Evolutionary conservation across 2,888 invertebrate species (phyloP).

Genomic region (Pycnomerus fuliginosus): DNA sequence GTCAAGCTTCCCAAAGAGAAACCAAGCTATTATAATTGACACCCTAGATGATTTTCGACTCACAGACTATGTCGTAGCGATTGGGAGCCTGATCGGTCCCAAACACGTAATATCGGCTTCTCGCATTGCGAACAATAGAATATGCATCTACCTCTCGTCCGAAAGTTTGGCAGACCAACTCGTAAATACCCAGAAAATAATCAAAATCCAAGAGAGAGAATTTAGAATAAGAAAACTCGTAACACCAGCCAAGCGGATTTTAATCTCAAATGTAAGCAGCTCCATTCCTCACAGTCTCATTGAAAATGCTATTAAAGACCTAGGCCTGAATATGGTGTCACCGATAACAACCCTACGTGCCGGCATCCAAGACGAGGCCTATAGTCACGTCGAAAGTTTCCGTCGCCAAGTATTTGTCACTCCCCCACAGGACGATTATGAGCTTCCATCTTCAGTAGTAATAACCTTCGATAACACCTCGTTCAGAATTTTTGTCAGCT

Average conservation of each 20-base stretch:
- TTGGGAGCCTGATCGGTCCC: slow-evolving; percentile 3
- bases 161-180: slow-evolving; percentile 3
- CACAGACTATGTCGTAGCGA: slow-evolving; percentile 3
- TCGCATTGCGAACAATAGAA: slow-evolving; percentile 11
- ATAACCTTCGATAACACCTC: slow-evolving; percentile 21
- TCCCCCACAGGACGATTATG: slow-evolving; percentile 12
- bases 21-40: slow-evolving; percentile 10
- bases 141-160: slow-evolving; percentile 20
- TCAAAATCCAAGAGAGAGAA: too few relatives aligned
- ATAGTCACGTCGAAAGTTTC: slow-evolving; percentile 33
- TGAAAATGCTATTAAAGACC: slow-evolving; percentile 21
- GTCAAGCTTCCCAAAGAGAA: slow-evolving; percentile 6
- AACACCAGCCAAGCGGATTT: slow-evolving; percentile 26
- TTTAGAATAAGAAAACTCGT: slow-evolving; percentile 25
- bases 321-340: slow-evolving; percentile 24
- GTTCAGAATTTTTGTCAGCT: slow-evolving; percentile 25
- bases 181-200: not conserved
- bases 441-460: slow-evolving; percentile 7
- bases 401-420: slow-evolving; percentile 27
- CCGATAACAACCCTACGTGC: slow-evolving; percentile 27
- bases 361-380: too few relatives aligned
- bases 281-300: slow-evolving; percentile 28
- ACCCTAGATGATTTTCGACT: slow-evolving; percentile 6
- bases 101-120: slow-evolving; percentile 8
- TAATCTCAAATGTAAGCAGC: slow-evolving; percentile 37